These are phyloP conservation scores for Dolichotis patagonum DNA, from an alignment of 2,113 vertebrate species.

Conservation along the genomic window DNA sequence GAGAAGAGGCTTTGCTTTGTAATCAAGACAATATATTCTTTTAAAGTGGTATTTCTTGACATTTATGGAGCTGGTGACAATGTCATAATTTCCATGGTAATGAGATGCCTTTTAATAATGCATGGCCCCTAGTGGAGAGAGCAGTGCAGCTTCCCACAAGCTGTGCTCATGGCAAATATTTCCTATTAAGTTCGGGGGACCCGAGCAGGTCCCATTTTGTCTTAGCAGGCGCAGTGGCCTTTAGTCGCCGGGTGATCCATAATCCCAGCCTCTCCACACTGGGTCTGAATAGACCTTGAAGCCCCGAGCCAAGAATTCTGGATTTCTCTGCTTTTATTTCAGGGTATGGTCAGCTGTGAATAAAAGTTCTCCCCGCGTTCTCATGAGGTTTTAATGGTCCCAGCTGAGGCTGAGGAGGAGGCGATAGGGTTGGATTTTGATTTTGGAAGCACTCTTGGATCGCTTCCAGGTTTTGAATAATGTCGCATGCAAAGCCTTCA, in stretches of 20 bases:
- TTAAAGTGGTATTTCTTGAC: constrained; percentile 85
- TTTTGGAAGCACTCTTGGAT: constrained; percentile 10
- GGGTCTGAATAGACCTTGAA: background rate
- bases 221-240: background rate
- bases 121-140: constrained; percentile 35
- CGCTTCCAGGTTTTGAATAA: background rate
- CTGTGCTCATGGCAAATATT: background rate
- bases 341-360: background rate
- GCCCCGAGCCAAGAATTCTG: background rate
- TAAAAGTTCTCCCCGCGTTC: background rate
- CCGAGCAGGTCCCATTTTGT: background rate
- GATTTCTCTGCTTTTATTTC: background rate
- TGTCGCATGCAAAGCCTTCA: background rate
- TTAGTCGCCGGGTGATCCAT: background rate
- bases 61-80: constrained; percentile 86
- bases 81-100: constrained; percentile 85
- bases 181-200: background rate
- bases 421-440: constrained; percentile 22
- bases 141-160: background rate
- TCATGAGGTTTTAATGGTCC: background rate
- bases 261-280: background rate
- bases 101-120: constrained; percentile 77
- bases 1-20: constrained; percentile 77
- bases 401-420: constrained; percentile 36
- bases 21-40: constrained; percentile 86